Percentiles rank a stretch among this genome's conserved stretches.
phyloP scores from a whole-genome alignment of 2,113 vertebrate genomes.

The Anthoscopus minutus region DNA sequence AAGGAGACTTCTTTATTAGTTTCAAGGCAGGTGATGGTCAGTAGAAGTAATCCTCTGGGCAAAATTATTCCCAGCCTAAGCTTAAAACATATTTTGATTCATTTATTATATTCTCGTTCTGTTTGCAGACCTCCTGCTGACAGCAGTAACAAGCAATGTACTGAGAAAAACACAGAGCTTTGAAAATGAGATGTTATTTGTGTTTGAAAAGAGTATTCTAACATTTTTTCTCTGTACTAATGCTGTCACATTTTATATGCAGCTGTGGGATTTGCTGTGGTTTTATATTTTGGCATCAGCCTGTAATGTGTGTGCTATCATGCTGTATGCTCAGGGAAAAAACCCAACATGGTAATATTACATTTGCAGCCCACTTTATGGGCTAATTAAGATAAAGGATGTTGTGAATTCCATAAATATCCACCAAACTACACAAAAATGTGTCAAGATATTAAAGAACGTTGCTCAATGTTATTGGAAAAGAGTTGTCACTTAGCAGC shows the following conservation, averaged over 20 bases:
- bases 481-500: not conserved
- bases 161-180: slow-evolving; percentile 14
- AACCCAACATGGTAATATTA: not conserved
- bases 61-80: slow-evolving; percentile 1
- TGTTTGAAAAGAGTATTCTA: not conserved
- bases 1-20: slow-evolving; percentile 37
- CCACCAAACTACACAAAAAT: not conserved
- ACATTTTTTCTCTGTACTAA: slow-evolving; percentile 2
- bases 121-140: not conserved
- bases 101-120: slow-evolving; percentile 29
- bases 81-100: slow-evolving; percentile 20
- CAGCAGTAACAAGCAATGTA: not conserved
- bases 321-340: not conserved
- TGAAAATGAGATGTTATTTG: slow-evolving; percentile 30
- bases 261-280: not conserved
- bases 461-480: not conserved
- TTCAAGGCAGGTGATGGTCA: slow-evolving; percentile 14
- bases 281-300: slow-evolving; percentile 12
- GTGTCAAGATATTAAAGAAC: not conserved
- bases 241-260: slow-evolving; percentile 19
- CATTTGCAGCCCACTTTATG: not conserved
- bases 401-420: not conserved
- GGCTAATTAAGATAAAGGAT: not conserved
- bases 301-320: not conserved
- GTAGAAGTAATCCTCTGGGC: slow-evolving; percentile 28